Conservation (phyloP, 2,113 vertebrate genomes). For the Oreotragus oreotragus region DNA sequence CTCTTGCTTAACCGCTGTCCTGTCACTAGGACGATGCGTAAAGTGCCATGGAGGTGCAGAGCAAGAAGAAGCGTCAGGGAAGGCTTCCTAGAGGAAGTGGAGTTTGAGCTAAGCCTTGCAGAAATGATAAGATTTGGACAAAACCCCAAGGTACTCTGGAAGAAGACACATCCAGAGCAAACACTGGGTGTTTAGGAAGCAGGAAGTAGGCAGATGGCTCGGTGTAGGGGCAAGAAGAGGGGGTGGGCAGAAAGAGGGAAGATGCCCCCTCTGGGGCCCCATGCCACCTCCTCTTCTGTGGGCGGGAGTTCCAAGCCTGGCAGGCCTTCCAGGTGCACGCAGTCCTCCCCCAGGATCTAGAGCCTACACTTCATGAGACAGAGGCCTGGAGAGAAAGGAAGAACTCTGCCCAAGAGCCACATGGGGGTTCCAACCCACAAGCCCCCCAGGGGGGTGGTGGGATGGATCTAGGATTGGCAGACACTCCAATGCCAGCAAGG, state of each 20-base stretch:
- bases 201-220: neutral
- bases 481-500: neutral
- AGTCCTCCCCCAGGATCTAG: neutral
- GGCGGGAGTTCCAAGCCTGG: neutral
- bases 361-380: rapidly evolving
- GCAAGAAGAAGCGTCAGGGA: neutral
- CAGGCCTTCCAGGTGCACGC: rapidly evolving
- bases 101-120: neutral
- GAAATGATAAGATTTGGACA: neutral
- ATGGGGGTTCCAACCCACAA: rapidly evolving
- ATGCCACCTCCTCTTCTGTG: rapidly evolving
- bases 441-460: rapidly evolving
- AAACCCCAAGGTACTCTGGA: neutral
- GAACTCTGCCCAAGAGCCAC: neutral
- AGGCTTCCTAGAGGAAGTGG: neutral
- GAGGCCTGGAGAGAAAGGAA: neutral
- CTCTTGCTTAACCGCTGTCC: neutral
- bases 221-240: too few species aligned
- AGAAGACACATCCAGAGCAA: neutral
- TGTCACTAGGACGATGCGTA: rapidly evolving
- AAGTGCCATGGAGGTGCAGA: neutral
- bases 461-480: neutral
- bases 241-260: neutral
- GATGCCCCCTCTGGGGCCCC: neutral
- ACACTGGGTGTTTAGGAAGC: neutral